Base-by-base conservation (phyloP, 2,888 invertebrate species). In the Hoplodrina blanda region DNA sequence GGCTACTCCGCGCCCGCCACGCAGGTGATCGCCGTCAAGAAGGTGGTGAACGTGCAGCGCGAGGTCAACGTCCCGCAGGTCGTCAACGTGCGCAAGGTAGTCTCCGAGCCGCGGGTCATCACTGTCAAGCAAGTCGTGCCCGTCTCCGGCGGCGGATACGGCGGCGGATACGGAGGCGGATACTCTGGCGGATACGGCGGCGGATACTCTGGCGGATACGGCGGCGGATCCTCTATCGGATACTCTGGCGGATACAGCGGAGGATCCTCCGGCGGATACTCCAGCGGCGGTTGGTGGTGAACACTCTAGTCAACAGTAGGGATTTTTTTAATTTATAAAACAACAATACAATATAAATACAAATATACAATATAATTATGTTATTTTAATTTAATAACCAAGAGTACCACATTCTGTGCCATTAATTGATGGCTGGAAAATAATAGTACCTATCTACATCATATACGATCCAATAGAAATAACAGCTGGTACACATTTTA, bases 71-170 rank as follows among this genome's bases (percentile, higher is more conserved):
- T 90, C 57, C 91, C 91, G 0, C 87, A 88, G 72, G 88, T 89
- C 17, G 82, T 90, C 70, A 74, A 78, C 60, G 90, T 91, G 41
- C 90, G 85, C 71, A 92, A 89, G 80, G 84, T 90, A 46, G 88
- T 93, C 74, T 89, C 91, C 74, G 90, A 86, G 52, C 91, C 91
- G 52, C 90, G 90, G 80, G 89, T 91, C 72, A 88, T 94, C 77
- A 85, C 90, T 62, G 92, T 89, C 76, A 86, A 90, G 78, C 87
- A 90, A 80, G 80, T 90, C 19, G 85, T 87, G 62, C 81, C 89
- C 62, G 73, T 84, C 69, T 85, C 87, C 37, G 37, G 66, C 52
- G 67, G 72, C 37, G 68, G 65, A 50, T 67, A 60, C 71, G 57
- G 73, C 52, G 73, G 80, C 33, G 72, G 73, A 1, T 54, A 54